A percentile compares a stretch with the other conserved stretches of the same genome.
Conservation (phyloP, 2,113 vertebrate species). For the Ceuthmochares aereus region DNA sequence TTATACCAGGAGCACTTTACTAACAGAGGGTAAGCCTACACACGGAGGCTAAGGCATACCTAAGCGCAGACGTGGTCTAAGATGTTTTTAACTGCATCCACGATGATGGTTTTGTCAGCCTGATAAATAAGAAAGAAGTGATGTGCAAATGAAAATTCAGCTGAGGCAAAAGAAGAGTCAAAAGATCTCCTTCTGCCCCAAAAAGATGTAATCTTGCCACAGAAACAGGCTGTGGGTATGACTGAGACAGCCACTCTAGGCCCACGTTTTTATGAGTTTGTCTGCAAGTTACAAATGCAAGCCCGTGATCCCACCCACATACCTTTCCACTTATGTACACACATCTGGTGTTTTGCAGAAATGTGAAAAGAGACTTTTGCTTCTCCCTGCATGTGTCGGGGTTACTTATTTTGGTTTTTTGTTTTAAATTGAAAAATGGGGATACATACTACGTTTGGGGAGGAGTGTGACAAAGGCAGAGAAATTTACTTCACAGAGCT, state of each 20-base stretch:
- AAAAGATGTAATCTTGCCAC: background rate
- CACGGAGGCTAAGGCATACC: background rate
- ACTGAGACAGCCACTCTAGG: background rate
- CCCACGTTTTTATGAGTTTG: background rate
- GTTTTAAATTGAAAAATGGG: background rate
- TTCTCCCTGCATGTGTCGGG: background rate
- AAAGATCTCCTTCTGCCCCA: background rate
- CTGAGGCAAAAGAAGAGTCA: background rate
- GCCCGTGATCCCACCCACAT: constrained; percentile 57
- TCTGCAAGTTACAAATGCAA: constrained; percentile 10
- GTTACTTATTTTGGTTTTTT: background rate
- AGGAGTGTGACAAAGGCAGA: background rate
- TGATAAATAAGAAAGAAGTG: background rate
- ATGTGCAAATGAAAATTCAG: background rate
- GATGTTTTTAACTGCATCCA: background rate
- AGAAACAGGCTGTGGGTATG: background rate
- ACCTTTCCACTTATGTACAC: constrained; percentile 46
- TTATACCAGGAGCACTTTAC: background rate
- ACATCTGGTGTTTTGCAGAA: constrained; percentile 62
- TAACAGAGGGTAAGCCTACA: background rate
- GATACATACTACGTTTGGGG: background rate
- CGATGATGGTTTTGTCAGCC: background rate
- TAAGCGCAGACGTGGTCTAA: background rate
- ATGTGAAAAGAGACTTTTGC: constrained; percentile 1
- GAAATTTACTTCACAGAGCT: background rate